A percentile compares a stretch with the other conserved stretches of the same genome.
Evolutionary conservation across 2,797 vertebrate genomes (phyloP).

Genomic region (Hypotaenidia okinawae): DNA sequence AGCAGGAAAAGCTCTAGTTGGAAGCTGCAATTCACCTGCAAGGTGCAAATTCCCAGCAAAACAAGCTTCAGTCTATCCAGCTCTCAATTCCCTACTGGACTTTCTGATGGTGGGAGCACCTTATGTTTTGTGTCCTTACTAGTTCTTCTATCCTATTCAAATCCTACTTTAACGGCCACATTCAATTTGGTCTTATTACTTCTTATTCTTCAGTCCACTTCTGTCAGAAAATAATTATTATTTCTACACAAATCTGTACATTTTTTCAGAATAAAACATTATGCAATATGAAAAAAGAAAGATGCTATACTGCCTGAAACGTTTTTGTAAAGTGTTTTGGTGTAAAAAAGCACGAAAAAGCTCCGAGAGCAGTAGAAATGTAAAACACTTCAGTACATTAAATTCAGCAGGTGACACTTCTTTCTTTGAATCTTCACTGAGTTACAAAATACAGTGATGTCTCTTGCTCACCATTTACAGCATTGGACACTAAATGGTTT

Average conservation of each 20-base stretch:
- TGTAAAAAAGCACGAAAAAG: not conserved
- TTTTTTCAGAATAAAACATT: not conserved
- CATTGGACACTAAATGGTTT: not conserved
- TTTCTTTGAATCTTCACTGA: not conserved
- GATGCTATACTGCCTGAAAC: not conserved
- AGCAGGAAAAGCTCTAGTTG: not conserved
- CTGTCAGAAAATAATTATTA: not conserved
- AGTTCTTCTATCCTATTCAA: not conserved
- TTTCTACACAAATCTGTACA: not conserved
- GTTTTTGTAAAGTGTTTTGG: not conserved
- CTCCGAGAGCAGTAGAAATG: not conserved
- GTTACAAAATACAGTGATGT: not conserved
- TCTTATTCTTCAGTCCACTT: not conserved
- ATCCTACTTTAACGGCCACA: not conserved
- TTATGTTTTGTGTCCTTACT: not conserved
- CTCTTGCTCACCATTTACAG: not conserved
- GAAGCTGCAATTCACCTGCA: not conserved
- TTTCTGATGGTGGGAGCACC: not conserved
- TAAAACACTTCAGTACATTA: not conserved
- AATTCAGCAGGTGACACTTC: not conserved
- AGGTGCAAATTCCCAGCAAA: not conserved
- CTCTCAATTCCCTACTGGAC: not conserved
- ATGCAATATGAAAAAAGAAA: not conserved
- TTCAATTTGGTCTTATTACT: constrained; percentile 26
- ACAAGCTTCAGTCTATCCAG: not conserved